Conservation (phyloP, 2,113 vertebrate genomes). For the Brienomyrus longianalis region DNA sequence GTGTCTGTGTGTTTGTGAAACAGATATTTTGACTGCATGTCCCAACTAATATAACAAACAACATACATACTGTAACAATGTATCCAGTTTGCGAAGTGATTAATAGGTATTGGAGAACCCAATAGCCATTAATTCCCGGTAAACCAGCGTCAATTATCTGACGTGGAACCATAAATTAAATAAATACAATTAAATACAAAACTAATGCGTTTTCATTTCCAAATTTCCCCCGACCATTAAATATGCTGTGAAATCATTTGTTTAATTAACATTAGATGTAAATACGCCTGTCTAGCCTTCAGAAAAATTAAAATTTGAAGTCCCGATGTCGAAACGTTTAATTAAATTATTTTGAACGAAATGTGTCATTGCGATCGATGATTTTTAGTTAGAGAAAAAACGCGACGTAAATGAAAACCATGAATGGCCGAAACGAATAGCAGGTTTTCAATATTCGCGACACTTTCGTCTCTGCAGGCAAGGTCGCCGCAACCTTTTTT, state of each 20-base stretch:
- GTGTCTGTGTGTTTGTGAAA: not conserved
- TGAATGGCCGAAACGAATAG: not conserved
- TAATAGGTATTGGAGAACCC: not conserved
- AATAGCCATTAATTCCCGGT: not conserved
- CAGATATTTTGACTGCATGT: not conserved
- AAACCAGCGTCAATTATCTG: not conserved
- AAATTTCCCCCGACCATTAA: not conserved
- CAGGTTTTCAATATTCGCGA: not conserved
- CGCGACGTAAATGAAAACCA: not conserved
- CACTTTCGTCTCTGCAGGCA: not conserved
- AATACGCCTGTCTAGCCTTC: not conserved
- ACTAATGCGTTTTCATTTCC: not conserved
- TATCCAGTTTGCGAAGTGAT: not conserved
- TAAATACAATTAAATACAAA: not conserved
- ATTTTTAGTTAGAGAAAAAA: not conserved
- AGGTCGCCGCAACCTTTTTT: too few relatives aligned
- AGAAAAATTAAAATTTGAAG: not conserved
- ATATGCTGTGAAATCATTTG: not conserved
- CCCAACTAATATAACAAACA: not conserved
- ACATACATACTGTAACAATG: not conserved
- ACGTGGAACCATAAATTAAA: not conserved
- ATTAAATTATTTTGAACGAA: not conserved
- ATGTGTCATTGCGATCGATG: not conserved
- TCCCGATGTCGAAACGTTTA: not conserved
- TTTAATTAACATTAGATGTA: not conserved